phyloP scores from a whole-genome alignment of 2,888 invertebrate species.

The Chrysomela aeneicollis region DNA sequence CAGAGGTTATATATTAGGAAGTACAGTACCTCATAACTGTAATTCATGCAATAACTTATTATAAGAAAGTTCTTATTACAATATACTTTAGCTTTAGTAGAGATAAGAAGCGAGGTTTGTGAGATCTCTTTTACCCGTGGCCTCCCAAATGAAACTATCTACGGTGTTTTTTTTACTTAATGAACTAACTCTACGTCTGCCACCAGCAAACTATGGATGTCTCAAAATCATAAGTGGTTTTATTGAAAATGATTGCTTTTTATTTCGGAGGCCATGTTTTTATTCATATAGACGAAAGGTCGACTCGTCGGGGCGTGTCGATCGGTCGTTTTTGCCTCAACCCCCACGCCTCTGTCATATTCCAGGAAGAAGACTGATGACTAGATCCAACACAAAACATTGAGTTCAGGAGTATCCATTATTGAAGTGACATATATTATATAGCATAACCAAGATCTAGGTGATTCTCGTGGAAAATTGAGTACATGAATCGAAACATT shows the following conservation, averaged over 20 bases:
- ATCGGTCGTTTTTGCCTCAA: slow-evolving; percentile 48
- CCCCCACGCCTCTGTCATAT: background rate
- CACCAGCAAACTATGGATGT: background rate
- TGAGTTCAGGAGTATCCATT: background rate
- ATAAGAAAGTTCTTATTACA: slow-evolving; percentile 63
- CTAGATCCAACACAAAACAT: slow-evolving; percentile 8
- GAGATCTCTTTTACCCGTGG: slow-evolving; percentile 54
- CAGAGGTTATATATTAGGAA: slow-evolving; percentile 65
- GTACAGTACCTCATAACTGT: slow-evolving; percentile 65
- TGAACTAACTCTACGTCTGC: background rate
- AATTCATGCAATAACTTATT: slow-evolving; percentile 66
- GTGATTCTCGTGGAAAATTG: background rate
- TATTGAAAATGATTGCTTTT: background rate
- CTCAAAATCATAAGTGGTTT: background rate
- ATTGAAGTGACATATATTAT: no score
- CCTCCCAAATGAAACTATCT: background rate
- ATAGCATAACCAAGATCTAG: no score
- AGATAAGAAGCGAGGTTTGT: slow-evolving; percentile 61
- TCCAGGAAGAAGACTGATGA: background rate
- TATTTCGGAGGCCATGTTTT: background rate
- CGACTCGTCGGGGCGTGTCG: slow-evolving; percentile 48
- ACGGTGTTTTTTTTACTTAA: background rate
- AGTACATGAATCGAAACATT: no score
- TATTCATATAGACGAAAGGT: slow-evolving; percentile 41
- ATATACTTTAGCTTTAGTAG: slow-evolving; percentile 62